Percentiles rank a stretch among this genome's conserved stretches.
Evolutionary conservation across 1,140 invertebrate species (phyloP).

Genomic region (Cardiocondyla obscurior): DNA sequence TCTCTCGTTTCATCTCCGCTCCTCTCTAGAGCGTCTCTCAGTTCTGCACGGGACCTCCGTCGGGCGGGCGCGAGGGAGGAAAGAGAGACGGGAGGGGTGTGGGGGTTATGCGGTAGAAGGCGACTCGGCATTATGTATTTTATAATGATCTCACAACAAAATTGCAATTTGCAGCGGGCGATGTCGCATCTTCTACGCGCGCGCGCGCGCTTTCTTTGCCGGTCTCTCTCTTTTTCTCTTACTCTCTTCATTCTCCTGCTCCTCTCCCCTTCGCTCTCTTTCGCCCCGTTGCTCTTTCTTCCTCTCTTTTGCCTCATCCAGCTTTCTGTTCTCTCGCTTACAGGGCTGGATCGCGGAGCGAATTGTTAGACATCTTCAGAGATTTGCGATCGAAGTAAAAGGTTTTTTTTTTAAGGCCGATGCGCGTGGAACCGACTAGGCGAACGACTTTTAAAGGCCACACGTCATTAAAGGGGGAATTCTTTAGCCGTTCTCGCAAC

Average conservation of each 20-base stretch:
- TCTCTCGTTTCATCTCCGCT: constrained; percentile 55
- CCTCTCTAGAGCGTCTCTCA: constrained; percentile 20
- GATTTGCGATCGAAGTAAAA: constrained; percentile 31
- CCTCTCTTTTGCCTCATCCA: neutral
- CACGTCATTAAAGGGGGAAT: constrained; percentile 11
- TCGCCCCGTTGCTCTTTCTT: neutral
- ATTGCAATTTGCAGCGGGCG: constrained; percentile 80
- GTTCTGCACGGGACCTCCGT: constrained; percentile 16
- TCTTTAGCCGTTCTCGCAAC: neutral
- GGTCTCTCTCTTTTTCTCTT: constrained; percentile 9
- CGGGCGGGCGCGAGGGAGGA: constrained; percentile 58
- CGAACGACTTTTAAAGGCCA: constrained; percentile 25
- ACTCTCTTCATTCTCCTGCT: neutral
- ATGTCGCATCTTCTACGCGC: constrained; percentile 70
- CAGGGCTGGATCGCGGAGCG: constrained; percentile 39
- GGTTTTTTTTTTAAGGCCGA: constrained; percentile 17
- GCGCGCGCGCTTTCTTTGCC: constrained; percentile 54
- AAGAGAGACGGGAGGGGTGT: constrained; percentile 23
- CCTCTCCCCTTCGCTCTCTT: neutral
- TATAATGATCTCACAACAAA: constrained; percentile 84
- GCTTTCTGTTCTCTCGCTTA: constrained; percentile 12
- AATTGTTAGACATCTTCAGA: constrained; percentile 1
- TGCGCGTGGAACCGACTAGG: neutral
- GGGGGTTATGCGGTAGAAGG: constrained; percentile 56
- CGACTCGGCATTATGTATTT: constrained; percentile 82